Percentiles rank a stretch among this genome's conserved stretches.
Evolutionary conservation across 2,113 vertebrate genomes (phyloP).

Genomic region (Urocitellus parryii): DNA sequence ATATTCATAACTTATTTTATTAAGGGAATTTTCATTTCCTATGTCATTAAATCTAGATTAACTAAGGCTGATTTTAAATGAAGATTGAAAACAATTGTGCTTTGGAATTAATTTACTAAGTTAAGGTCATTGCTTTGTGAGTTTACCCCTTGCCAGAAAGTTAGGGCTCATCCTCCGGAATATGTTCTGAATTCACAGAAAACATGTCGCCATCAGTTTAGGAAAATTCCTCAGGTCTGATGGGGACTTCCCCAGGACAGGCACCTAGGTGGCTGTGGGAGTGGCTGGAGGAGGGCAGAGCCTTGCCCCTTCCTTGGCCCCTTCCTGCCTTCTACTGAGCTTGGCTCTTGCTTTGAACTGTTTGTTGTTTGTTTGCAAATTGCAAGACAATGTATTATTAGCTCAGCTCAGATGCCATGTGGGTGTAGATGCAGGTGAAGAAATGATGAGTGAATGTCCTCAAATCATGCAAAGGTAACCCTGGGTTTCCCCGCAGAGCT

Average conservation of each 20-base stretch:
- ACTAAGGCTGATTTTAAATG: slow-evolving; percentile 87
- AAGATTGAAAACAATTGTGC: slow-evolving; percentile 89
- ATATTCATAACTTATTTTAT: slow-evolving; percentile 96
- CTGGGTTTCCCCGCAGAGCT: neutral
- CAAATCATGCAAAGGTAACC: neutral
- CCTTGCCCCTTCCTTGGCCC: neutral
- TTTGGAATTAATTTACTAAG: slow-evolving; percentile 85
- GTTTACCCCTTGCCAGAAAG: neutral
- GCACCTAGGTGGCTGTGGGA: rapidly evolving
- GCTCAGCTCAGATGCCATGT: neutral
- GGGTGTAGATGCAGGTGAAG: neutral
- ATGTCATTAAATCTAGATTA: slow-evolving; percentile 90
- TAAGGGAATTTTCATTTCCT: slow-evolving; percentile 92
- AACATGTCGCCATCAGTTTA: neutral
- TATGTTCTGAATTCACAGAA: neutral
- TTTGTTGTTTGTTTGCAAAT: neutral
- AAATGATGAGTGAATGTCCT: neutral
- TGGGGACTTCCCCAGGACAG: neutral
- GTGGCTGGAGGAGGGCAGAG: rapidly evolving
- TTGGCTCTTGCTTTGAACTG: neutral
- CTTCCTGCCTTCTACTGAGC: neutral
- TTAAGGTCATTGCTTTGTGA: slow-evolving; percentile 72
- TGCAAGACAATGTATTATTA: too few relatives aligned
- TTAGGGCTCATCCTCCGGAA: neutral
- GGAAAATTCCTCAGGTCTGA: neutral